These are phyloP conservation scores for Ennomos erosarius DNA, from an alignment of 2,888 invertebrate genomes.

Conservation along the genomic window DNA sequence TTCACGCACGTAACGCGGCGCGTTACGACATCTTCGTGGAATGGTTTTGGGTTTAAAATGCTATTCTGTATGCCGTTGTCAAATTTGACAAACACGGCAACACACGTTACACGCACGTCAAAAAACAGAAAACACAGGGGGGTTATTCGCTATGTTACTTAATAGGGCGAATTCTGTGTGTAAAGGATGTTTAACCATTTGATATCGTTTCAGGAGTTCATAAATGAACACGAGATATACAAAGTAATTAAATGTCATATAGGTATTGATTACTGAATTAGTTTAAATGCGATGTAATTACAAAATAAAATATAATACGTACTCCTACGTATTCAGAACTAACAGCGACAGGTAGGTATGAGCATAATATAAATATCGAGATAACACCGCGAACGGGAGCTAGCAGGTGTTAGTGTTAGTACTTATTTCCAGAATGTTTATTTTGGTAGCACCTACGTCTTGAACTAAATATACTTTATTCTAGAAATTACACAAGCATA, in stretches of 20 bases:
- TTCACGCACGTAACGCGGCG: too few relatives aligned
- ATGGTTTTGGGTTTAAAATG: too few relatives aligned
- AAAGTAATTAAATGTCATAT: constrained; percentile 4
- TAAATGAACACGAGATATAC: constrained; percentile 6
- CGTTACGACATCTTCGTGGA: too few relatives aligned
- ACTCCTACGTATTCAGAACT: constrained; percentile 51
- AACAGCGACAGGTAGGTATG: constrained; percentile 41
- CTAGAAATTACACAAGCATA: constrained; percentile 24
- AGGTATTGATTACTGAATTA: constrained; percentile 3
- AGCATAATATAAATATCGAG: constrained; percentile 40
- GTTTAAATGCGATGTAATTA: constrained; percentile 41
- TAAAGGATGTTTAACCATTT: too few relatives aligned
- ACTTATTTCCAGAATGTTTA: constrained; percentile 40
- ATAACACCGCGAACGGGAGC: constrained; percentile 47
- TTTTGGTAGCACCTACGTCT: constrained; percentile 58
- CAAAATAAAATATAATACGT: constrained; percentile 51
- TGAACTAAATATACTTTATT: constrained; percentile 40
- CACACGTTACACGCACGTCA: too few relatives aligned
- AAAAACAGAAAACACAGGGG: too few relatives aligned
- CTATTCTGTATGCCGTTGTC: too few relatives aligned
- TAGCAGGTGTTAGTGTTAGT: constrained; percentile 55
- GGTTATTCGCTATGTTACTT: too few relatives aligned
- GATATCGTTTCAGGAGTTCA: too few relatives aligned
- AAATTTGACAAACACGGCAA: too few relatives aligned
- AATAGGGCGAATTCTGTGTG: too few relatives aligned